Percentiles rank a stretch among this genome's conserved stretches.
Conservation (phyloP, 2,797 vertebrate species). For the Pteropus rufus region DNA sequence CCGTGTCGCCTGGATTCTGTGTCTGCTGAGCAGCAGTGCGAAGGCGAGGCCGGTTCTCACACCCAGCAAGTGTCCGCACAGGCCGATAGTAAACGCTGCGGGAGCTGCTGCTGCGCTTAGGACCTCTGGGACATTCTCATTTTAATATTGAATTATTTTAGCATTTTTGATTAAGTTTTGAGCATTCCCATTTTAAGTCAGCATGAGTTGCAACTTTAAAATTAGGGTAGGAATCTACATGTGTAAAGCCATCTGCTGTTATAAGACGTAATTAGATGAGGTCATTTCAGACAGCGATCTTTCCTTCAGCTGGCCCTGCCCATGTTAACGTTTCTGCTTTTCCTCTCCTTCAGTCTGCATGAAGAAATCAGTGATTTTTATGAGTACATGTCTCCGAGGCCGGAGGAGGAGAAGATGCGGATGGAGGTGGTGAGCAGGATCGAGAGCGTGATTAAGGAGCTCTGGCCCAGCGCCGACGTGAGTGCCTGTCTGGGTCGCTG, state of each 20-base stretch:
- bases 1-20: not conserved
- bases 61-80: not conserved
- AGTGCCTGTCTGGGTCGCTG: slow-evolving; percentile 49
- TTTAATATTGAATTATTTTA: not conserved
- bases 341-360: slow-evolving; percentile 87
- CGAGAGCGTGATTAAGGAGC: slow-evolving; percentile 94
- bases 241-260: not conserved
- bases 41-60: not conserved
- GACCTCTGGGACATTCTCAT: not conserved
- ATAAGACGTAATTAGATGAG: not conserved
- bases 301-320: not conserved
- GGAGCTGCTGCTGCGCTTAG: not conserved
- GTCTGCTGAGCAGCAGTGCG: not conserved
- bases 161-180: not conserved
- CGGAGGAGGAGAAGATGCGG: slow-evolving; percentile 96
- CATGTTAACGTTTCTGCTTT: not conserved
- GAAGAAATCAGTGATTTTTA: slow-evolving; percentile 99
- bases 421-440: slow-evolving; percentile 97
- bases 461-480: slow-evolving; percentile 98
- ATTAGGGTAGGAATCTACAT: not conserved
- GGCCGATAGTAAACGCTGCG: not conserved
- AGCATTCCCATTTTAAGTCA: not conserved
- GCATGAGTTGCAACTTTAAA: not conserved
- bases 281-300: not conserved
- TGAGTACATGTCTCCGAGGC: slow-evolving; percentile 95